A percentile compares a stretch with the other conserved stretches of the same genome.
Evolutionary conservation across 2,797 vertebrate species (phyloP).

Genomic region (Danio albolineatus): DNA sequence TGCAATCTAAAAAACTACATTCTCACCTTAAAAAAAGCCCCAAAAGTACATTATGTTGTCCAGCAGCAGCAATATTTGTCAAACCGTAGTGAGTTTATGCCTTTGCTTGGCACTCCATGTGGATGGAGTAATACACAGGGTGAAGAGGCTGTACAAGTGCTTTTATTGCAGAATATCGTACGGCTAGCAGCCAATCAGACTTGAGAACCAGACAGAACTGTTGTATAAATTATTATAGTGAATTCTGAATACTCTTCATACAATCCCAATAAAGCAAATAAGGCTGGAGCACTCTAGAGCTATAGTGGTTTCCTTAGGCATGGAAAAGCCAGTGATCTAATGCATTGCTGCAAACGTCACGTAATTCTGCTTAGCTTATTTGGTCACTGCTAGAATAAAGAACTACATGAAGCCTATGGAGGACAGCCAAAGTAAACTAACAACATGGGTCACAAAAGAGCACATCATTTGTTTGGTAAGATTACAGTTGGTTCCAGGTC

Average conservation of each 20-base stretch:
- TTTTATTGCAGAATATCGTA: too few relatives aligned
- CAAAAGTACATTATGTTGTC: too few relatives aligned
- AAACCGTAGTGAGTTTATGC: too few relatives aligned
- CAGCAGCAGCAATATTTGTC: too few relatives aligned
- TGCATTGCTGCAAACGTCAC: constrained; percentile 6
- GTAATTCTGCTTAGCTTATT: constrained; percentile 33
- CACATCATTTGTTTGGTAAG: not conserved
- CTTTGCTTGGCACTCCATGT: too few relatives aligned
- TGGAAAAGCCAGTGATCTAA: constrained; percentile 29
- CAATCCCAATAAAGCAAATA: constrained; percentile 53
- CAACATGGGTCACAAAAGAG: not conserved
- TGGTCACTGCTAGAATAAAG: constrained; percentile 10
- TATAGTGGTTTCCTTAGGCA: constrained; percentile 16
- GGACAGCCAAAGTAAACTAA: not conserved
- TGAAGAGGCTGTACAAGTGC: too few relatives aligned
- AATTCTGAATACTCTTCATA: not conserved
- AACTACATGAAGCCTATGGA: constrained; percentile 8
- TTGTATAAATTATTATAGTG: not conserved
- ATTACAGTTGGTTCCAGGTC: not conserved
- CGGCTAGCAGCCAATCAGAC: too few relatives aligned
- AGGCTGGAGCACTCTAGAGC: not conserved
- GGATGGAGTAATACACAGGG: too few relatives aligned
- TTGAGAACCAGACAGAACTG: too few relatives aligned
- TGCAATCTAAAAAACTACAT: too few relatives aligned
- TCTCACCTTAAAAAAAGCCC: too few relatives aligned